These are phyloP conservation scores for Drosophila multiciliata DNA, from an alignment of 2,888 invertebrate species.

Conservation along the genomic window DNA sequence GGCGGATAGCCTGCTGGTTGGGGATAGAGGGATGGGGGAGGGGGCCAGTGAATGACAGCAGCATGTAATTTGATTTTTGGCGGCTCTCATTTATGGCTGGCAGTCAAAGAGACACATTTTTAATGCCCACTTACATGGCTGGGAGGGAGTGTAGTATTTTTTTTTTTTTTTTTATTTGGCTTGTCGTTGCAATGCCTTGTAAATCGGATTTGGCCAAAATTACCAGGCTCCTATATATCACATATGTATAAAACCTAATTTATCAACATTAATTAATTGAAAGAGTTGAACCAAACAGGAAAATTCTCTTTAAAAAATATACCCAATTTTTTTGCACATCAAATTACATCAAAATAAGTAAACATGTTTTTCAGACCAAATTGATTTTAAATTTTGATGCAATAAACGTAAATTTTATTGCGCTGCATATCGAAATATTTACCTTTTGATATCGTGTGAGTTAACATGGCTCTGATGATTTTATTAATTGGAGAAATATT, in stretches of 20 bases:
- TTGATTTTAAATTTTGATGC: neutral
- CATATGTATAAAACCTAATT: neutral
- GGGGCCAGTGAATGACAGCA: slow-evolving; percentile 34
- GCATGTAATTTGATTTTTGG: slow-evolving; percentile 67
- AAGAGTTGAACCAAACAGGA: neutral
- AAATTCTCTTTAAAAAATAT: neutral
- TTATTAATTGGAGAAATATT: neutral
- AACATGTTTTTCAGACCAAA: neutral
- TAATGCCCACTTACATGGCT: slow-evolving; percentile 32
- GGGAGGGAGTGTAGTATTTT: neutral
- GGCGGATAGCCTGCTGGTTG: neutral
- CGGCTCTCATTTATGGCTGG: slow-evolving; percentile 56
- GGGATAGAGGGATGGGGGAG: neutral
- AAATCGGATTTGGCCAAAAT: neutral
- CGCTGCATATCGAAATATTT: too few species aligned
- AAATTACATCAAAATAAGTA: neutral
- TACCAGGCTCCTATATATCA: neutral
- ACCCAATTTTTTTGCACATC: neutral
- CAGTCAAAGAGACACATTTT: slow-evolving; percentile 26
- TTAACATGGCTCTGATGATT: too few species aligned
- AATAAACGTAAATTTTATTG: neutral
- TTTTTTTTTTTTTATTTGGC: neutral
- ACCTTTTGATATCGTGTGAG: too few species aligned
- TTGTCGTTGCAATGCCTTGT: neutral
- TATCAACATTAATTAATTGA: neutral